These are phyloP conservation scores for Albula goreensis DNA, from an alignment of 2,113 vertebrate species.

Conservation along the genomic window DNA sequence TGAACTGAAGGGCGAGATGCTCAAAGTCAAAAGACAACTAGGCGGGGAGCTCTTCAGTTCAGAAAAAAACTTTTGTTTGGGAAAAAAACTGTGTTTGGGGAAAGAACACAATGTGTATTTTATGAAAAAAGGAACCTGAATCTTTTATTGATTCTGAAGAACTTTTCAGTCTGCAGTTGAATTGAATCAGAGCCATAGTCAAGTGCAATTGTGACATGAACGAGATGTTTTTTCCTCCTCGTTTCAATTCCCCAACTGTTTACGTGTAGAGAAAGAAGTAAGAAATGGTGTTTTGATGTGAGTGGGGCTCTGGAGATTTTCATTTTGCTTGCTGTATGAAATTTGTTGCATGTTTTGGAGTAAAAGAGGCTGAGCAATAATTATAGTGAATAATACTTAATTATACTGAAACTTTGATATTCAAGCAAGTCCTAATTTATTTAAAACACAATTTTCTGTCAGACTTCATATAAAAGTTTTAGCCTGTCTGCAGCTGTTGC, in stretches of 20 bases:
- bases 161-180: background rate
- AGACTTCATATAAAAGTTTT: background rate
- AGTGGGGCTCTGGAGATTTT: background rate
- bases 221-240: background rate
- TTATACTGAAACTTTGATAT: background rate
- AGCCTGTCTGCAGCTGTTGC: no score
- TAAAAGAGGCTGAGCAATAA: background rate
- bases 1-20: no score
- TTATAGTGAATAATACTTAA: background rate
- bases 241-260: background rate
- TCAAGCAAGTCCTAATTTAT: background rate
- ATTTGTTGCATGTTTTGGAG: background rate
- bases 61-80: background rate
- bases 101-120: no score
- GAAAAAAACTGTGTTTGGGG: background rate
- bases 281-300: background rate
- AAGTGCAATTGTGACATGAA: background rate
- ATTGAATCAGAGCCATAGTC: background rate
- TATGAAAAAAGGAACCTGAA: background rate
- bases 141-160: background rate
- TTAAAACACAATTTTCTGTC: background rate
- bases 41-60: background rate
- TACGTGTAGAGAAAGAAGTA: background rate
- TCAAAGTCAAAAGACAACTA: no score
- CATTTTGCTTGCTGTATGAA: background rate